Evolutionary conservation across 2,113 vertebrate genomes (phyloP).

Genomic region (Plotosus lineatus): DNA sequence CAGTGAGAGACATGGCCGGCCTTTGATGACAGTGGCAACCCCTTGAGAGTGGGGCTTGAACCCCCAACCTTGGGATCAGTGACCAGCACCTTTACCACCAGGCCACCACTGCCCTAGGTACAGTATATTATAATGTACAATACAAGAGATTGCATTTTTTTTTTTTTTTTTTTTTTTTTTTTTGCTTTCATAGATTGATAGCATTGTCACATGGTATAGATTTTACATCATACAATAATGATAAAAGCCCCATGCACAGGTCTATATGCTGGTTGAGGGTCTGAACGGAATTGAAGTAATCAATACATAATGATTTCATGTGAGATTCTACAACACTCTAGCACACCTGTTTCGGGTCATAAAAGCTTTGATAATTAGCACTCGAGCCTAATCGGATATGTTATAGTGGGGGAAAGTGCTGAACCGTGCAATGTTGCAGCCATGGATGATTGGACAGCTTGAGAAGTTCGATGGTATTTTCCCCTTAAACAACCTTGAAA

Average conservation of each 20-base stretch:
- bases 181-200: slow-evolving; percentile 22
- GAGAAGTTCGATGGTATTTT: background rate
- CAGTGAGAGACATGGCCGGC: too few relatives aligned
- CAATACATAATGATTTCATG: background rate
- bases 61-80: too few relatives aligned
- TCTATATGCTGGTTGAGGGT: background rate
- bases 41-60: too few relatives aligned
- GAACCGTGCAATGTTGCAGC: background rate
- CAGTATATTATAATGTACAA: background rate
- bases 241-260: background rate
- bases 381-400: background rate
- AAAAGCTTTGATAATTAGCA: background rate
- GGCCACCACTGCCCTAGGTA: too few relatives aligned
- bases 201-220: background rate
- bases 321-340: background rate
- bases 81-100: too few relatives aligned
- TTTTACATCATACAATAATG: slow-evolving; percentile 9
- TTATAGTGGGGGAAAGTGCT: background rate
- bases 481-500: slow-evolving; percentile 8
- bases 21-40: too few relatives aligned
- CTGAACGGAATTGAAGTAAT: slow-evolving; percentile 14
- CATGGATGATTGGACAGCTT: background rate
- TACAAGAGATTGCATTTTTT: background rate
- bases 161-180: slow-evolving; percentile 8
- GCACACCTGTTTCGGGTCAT: background rate